Evolutionary conservation across 2,888 invertebrate genomes (phyloP).

Genomic region (Sturmia bella): DNA sequence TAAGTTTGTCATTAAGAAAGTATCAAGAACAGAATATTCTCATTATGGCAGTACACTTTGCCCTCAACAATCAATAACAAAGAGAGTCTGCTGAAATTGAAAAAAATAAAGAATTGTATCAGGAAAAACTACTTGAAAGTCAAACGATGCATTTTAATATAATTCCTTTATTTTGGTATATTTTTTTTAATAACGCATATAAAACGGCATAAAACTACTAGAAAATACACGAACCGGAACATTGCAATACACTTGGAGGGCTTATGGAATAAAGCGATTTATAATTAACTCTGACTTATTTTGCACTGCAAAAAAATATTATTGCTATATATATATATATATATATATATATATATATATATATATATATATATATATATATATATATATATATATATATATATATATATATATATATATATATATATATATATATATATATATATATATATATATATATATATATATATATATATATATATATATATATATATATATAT

Average conservation of each 20-base stretch:
- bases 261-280: too few species aligned
- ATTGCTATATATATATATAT: too few species aligned
- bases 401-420: too few species aligned
- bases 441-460: too few species aligned
- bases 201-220: neutral
- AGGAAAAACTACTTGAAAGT: constrained; percentile 1
- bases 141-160: constrained; percentile 25
- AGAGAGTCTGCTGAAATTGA: constrained; percentile 23
- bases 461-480: too few species aligned
- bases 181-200: neutral
- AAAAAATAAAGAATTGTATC: constrained; percentile 6
- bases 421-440: too few species aligned
- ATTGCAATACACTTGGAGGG: neutral
- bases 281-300: too few species aligned
- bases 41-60: constrained; percentile 18
- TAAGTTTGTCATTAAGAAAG: constrained; percentile 45
- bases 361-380: too few species aligned
- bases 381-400: too few species aligned
- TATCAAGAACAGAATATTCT: constrained; percentile 39
- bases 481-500: too few species aligned
- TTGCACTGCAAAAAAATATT: too few species aligned
- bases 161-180: constrained; percentile 20
- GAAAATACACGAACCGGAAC: neutral
- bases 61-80: constrained; percentile 32
- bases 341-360: too few species aligned